phyloP scores from a whole-genome alignment of 2,113 vertebrate species.

The Elachura formosa region DNA sequence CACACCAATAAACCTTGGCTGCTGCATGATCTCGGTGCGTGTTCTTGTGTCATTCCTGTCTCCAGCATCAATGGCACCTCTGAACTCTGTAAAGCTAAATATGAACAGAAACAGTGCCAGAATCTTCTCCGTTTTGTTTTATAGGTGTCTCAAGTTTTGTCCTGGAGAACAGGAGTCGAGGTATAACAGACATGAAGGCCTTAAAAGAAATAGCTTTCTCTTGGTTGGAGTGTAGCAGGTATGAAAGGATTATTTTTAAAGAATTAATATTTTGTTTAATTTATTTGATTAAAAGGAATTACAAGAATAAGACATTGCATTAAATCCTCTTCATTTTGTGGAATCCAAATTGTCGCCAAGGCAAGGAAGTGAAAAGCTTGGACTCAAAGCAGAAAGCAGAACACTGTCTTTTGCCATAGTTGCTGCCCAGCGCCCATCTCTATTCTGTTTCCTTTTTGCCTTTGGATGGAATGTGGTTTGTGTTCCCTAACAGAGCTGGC shows the following conservation, averaged over 20 bases:
- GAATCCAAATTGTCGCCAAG: not conserved
- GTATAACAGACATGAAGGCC: not conserved
- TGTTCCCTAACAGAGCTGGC: not conserved
- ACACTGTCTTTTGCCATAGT: not conserved
- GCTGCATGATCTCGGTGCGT: too few species aligned
- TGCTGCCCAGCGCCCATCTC: not conserved
- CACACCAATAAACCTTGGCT: too few species aligned
- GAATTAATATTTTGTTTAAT: not conserved
- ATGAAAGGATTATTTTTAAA: not conserved
- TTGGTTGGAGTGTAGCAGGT: not conserved
- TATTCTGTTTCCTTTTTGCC: not conserved
- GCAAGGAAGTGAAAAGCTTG: not conserved
- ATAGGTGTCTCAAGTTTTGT: not conserved
- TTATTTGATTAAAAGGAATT: not conserved
- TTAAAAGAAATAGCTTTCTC: not conserved
- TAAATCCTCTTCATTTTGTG: not conserved
- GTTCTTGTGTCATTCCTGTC: too few species aligned
- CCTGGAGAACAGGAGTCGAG: not conserved
- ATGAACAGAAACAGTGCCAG: not conserved
- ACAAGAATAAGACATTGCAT: not conserved
- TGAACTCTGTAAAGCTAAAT: not conserved
- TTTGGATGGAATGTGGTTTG: not conserved
- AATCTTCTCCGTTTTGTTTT: not conserved
- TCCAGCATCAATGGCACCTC: too few species aligned
- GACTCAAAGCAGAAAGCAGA: not conserved